Evolutionary conservation across 2,888 invertebrate genomes (phyloP).

Genomic region (Xanthia togata): DNA sequence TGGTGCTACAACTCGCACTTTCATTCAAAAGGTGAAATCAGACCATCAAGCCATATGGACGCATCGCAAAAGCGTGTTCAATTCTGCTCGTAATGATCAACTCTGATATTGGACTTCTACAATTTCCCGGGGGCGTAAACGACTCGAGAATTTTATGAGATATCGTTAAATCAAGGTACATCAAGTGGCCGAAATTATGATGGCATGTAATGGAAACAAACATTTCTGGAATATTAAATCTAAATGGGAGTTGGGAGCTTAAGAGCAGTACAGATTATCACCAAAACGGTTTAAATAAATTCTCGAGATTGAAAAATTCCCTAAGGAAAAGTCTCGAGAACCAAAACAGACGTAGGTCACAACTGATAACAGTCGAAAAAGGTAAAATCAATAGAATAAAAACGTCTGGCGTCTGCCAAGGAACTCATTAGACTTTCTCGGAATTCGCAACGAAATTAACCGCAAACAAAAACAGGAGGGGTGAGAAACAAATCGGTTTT

Average conservation of each 20-base stretch:
- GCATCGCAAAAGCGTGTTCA: slow-evolving; percentile 37
- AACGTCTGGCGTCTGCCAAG: slow-evolving; percentile 14
- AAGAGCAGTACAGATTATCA: not conserved
- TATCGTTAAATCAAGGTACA: slow-evolving; percentile 28
- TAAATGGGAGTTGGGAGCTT: not conserved
- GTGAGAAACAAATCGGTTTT: slow-evolving; percentile 26
- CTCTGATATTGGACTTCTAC: slow-evolving; percentile 46
- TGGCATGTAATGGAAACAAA: not conserved
- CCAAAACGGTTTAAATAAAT: not conserved
- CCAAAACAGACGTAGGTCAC: not conserved
- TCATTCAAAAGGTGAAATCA: slow-evolving; percentile 43
- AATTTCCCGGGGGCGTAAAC: slow-evolving; percentile 26
- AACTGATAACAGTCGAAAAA: not conserved
- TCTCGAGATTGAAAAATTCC: not conserved
- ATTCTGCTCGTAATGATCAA: slow-evolving; percentile 39
- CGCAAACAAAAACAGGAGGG: slow-evolving; percentile 20
- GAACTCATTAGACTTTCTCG: slow-evolving; percentile 37
- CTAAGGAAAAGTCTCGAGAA: not conserved
- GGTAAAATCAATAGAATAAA: slow-evolving; percentile 27
- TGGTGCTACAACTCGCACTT: slow-evolving; percentile 16
- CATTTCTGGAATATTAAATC: not conserved
- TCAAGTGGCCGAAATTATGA: slow-evolving; percentile 20
- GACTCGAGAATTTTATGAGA: slow-evolving; percentile 17
- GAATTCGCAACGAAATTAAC: slow-evolving; percentile 26
- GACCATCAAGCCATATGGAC: slow-evolving; percentile 36